A percentile compares a stretch with the other conserved stretches of the same genome.
phyloP scores from a whole-genome alignment of 2,888 invertebrate species.

The Catocala sponsa region DNA sequence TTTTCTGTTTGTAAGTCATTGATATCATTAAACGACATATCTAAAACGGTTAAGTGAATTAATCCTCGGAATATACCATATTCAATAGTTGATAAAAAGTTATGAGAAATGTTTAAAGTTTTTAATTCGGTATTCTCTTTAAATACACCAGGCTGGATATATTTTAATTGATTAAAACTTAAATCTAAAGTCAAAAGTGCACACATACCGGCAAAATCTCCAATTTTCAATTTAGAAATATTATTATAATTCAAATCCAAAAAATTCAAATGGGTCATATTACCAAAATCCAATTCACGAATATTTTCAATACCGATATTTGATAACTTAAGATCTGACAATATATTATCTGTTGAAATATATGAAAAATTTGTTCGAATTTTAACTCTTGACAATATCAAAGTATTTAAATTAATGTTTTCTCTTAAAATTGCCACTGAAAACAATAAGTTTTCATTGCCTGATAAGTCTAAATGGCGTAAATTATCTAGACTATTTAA shows the following conservation, averaged over 20 bases:
- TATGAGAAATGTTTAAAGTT: constrained; percentile 72
- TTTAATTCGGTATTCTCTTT: constrained; percentile 61
- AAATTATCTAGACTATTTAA: constrained; percentile 59
- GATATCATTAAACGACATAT: constrained; percentile 70
- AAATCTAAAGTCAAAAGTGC: constrained; percentile 62
- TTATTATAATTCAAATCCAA: constrained; percentile 63
- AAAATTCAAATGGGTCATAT: constrained; percentile 50
- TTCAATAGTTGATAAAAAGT: constrained; percentile 56
- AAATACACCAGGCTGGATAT: constrained; percentile 70
- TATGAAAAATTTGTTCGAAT: constrained; percentile 28
- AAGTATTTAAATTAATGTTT: constrained; percentile 44
- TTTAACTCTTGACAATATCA: constrained; percentile 61
- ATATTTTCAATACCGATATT: constrained; percentile 57
- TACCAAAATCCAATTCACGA: constrained; percentile 52
- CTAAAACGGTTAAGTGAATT: constrained; percentile 58
- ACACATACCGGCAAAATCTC: constrained; percentile 56
- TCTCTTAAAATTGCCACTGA: constrained; percentile 46
- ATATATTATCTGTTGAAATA: neutral
- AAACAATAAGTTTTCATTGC: constrained; percentile 60
- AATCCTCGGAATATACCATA: constrained; percentile 72
- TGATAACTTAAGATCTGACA: constrained; percentile 57
- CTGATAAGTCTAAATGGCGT: constrained; percentile 65
- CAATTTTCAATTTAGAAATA: constrained; percentile 56
- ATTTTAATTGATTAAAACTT: constrained; percentile 66
- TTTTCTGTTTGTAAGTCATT: constrained; percentile 64